A percentile compares a stretch with the other conserved stretches of the same genome.
These are phyloP conservation scores for Dryadula phaetusa DNA, from an alignment of 2,888 invertebrate species.

Conservation along the genomic window DNA sequence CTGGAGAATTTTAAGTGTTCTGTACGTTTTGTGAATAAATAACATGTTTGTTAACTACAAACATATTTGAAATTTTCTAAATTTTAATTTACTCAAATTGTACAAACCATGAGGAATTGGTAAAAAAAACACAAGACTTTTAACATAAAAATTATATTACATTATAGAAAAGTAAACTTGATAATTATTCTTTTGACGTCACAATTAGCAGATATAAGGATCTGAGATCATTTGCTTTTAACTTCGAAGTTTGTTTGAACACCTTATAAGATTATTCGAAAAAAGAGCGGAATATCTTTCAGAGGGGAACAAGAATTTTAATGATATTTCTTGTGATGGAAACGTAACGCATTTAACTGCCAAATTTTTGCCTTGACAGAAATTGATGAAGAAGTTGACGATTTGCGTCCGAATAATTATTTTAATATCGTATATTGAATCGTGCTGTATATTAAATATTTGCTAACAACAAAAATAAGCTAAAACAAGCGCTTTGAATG, in stretches of 20 bases:
- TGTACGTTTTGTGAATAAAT: background rate
- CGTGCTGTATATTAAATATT: no score
- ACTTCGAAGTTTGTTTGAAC: constrained; percentile 30
- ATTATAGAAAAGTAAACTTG: background rate
- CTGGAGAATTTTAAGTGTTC: background rate
- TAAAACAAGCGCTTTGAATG: no score
- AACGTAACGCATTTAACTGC: constrained; percentile 27
- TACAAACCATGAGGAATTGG: no score
- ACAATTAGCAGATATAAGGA: constrained; percentile 26
- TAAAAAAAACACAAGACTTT: no score
- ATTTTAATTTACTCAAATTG: no score
- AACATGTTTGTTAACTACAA: background rate
- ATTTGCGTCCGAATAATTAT: constrained; percentile 14
- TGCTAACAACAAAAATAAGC: no score
- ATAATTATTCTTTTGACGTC: constrained; percentile 18
- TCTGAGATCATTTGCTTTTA: constrained; percentile 23
- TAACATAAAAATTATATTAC: background rate
- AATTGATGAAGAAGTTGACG: constrained; percentile 34
- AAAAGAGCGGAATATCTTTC: constrained; percentile 12
- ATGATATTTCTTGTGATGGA: constrained; percentile 37
- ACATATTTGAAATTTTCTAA: no score
- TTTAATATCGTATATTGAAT: no score
- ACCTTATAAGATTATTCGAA: constrained; percentile 30
- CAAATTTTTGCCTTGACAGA: constrained; percentile 27
- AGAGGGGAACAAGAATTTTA: constrained; percentile 37